These are phyloP conservation scores for silkworm (Bombyx mori) DNA, from an alignment of 1,140 invertebrate species.

Conservation along the genomic window DNA sequence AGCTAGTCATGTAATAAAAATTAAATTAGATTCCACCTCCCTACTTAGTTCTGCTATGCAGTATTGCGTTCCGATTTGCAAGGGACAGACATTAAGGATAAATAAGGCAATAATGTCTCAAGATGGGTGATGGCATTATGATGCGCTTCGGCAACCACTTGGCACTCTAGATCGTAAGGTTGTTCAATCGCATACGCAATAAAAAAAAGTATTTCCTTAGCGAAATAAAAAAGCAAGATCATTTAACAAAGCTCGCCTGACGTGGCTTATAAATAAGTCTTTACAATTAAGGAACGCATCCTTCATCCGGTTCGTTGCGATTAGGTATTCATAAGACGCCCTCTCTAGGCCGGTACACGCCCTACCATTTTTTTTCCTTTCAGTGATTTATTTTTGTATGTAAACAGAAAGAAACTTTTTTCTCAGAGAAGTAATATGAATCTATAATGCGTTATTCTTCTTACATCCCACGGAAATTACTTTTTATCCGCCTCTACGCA, in stretches of 20 bases:
- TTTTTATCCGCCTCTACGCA: conserved; percentile 4
- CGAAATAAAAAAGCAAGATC: no score
- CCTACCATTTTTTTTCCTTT: conserved; percentile 25
- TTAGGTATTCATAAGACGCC: conserved; percentile 60
- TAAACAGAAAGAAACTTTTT: conserved; percentile 48
- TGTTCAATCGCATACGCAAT: no score
- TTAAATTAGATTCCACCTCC: no score
- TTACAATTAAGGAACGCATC: conserved; percentile 47
- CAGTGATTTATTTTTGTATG: conserved; percentile 36
- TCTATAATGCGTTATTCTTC: conserved; percentile 33
- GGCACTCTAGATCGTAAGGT: no score
- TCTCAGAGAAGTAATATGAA: conserved; percentile 34
- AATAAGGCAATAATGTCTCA: no score
- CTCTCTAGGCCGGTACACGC: conserved; percentile 22
- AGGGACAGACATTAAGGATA: no score
- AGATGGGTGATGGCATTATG: no score
- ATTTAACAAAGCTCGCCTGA: conserved; percentile 9
- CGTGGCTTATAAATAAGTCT: conserved; percentile 50
- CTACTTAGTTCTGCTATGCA: no score
- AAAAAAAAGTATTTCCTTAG: no score
- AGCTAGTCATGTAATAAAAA: no score
- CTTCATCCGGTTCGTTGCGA: conserved; percentile 49
- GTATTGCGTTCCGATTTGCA: no score
- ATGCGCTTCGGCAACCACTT: no score
- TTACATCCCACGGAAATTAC: conserved; percentile 12